A percentile compares a stretch with the other conserved stretches of the same genome.
phyloP scores from a whole-genome alignment of 2,113 vertebrate species.

The Gila orcuttii region DNA sequence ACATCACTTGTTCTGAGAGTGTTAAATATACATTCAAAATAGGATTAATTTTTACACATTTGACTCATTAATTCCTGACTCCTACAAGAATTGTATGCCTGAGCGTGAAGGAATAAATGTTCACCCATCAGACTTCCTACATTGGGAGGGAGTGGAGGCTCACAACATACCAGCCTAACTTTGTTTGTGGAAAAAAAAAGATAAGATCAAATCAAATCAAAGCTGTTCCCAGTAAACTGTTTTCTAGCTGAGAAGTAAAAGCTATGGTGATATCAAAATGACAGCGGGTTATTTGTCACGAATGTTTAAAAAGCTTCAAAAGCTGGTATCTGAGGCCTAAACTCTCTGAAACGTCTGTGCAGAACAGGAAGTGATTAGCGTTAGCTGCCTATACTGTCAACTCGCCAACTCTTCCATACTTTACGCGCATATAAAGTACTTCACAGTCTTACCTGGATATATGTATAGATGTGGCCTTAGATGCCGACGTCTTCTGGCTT shows the following conservation, averaged over 20 bases:
- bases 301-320: background rate
- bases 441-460: constrained; percentile 47
- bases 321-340: background rate
- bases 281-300: background rate
- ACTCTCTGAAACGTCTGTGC: constrained; percentile 25
- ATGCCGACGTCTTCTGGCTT: constrained; percentile 25
- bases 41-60: too few species aligned
- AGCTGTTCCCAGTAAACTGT: background rate
- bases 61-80: background rate
- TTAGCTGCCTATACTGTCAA: constrained; percentile 35
- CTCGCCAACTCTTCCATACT: background rate
- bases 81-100: too few species aligned
- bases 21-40: background rate
- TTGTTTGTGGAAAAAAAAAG: background rate
- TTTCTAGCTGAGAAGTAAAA: background rate
- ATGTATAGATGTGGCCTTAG: background rate
- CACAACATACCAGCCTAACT: background rate
- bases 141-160: constrained; percentile 9
- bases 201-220: constrained; percentile 31
- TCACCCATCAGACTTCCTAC: constrained; percentile 15
- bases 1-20: too few species aligned
- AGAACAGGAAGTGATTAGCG: constrained; percentile 79
- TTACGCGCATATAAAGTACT: background rate
- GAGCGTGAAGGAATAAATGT: background rate
- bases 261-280: background rate